Evolutionary conservation across 2,797 vertebrate species (phyloP).

Genomic region (Pangasius krempfi): DNA sequence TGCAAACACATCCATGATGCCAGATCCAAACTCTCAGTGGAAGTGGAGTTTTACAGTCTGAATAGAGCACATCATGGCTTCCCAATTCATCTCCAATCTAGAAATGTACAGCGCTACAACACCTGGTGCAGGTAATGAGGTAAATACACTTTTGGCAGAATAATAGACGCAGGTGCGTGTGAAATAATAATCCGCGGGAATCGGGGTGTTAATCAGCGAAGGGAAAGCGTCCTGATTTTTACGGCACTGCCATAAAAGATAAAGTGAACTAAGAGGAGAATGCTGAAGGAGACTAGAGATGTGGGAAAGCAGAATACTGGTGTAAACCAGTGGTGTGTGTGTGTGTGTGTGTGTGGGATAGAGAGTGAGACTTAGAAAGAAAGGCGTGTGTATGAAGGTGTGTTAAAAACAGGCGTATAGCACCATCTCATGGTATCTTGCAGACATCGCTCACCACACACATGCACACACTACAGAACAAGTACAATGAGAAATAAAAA

Average conservation of each 20-base stretch:
- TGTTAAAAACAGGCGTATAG: slow-evolving; percentile 62
- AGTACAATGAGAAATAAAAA: background rate
- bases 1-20: background rate
- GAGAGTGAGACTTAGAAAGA: background rate
- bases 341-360: background rate
- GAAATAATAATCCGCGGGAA: background rate
- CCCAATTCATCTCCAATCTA: background rate
- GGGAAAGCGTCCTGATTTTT: background rate
- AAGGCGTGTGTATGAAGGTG: background rate
- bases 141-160: background rate
- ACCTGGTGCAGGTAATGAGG: background rate
- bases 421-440: slow-evolving; percentile 76
- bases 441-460: slow-evolving; percentile 57
- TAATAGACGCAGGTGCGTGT: background rate
- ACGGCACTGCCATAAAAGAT: background rate
- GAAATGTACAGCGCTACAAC: background rate
- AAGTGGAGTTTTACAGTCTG: background rate
- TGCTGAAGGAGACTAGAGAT: background rate
- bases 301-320: background rate
- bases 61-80: background rate
- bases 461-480: background rate
- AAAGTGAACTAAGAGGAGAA: background rate
- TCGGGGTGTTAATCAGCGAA: background rate
- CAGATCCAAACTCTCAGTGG: background rate
- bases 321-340: background rate